These are phyloP conservation scores for Odobenus rosmarus DNA, from an alignment of 2,113 vertebrate species.

Conservation along the genomic window DNA sequence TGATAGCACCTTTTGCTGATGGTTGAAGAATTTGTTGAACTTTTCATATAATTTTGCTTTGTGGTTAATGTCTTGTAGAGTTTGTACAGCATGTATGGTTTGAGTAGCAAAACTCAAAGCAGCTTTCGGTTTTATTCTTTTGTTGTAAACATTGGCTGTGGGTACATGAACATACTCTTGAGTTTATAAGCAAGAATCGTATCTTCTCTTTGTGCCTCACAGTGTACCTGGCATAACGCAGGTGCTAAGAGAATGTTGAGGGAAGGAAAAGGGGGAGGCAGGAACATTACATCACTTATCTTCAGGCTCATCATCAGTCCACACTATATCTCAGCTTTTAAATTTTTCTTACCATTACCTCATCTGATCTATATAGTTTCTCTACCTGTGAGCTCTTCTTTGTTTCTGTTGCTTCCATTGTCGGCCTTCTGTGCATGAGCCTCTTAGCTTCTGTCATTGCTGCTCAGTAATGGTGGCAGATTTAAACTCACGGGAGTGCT, in stretches of 20 bases:
- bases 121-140: not conserved
- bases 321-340: conserved; percentile 1
- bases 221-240: not conserved
- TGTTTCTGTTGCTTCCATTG: not conserved
- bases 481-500: not conserved
- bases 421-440: not conserved
- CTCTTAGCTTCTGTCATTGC: not conserved
- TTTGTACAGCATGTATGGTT: not conserved
- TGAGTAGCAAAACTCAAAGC: conserved; percentile 27
- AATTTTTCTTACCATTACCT: not conserved
- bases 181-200: conserved; percentile 7
- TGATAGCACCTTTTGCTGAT: not conserved
- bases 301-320: conserved; percentile 18
- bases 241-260: not conserved
- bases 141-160: not conserved
- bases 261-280: not conserved
- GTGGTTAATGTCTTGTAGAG: conserved; percentile 10
- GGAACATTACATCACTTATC: not conserved
- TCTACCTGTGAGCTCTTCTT: not conserved
- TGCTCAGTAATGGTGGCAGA: not conserved
- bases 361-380: not conserved
- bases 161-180: not conserved
- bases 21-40: conserved; percentile 35
- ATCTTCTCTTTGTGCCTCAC: not conserved
- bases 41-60: conserved; percentile 29